These are phyloP conservation scores for Homarus gammarus DNA, from an alignment of 2,888 invertebrate species.

Conservation along the genomic window DNA sequence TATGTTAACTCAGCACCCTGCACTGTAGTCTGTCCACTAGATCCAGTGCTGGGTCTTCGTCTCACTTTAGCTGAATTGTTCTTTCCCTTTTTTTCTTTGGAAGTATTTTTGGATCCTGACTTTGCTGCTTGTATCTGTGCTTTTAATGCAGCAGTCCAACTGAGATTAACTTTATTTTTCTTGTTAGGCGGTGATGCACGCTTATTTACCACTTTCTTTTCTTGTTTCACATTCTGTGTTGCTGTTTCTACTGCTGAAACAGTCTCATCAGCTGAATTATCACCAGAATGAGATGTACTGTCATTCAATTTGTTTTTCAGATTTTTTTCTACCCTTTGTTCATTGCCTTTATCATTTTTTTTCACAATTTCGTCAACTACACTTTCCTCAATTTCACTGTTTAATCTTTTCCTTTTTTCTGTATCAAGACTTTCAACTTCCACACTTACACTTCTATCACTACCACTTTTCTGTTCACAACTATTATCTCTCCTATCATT, in stretches of 20 bases:
- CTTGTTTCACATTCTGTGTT: background rate
- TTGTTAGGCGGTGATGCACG: slow-evolving; percentile 19
- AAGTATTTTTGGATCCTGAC: slow-evolving; percentile 28
- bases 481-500: background rate
- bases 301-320: slow-evolving; percentile 13
- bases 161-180: slow-evolving; percentile 69
- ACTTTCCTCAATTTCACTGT: slow-evolving; percentile 10
- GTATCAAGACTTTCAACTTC: background rate
- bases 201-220: slow-evolving; percentile 34
- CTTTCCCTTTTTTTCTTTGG: slow-evolving; percentile 47
- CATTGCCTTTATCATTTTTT: background rate
- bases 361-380: slow-evolving; percentile 1
- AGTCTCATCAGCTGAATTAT: background rate
- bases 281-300: background rate
- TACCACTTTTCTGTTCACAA: slow-evolving; percentile 1
- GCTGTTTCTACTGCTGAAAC: slow-evolving; percentile 20
- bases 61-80: slow-evolving; percentile 24
- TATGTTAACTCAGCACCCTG: slow-evolving; percentile 20
- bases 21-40: slow-evolving; percentile 18
- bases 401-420: slow-evolving; percentile 17
- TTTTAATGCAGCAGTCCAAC: slow-evolving; percentile 75
- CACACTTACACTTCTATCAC: background rate
- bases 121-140: slow-evolving; percentile 68
- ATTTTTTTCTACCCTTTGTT: slow-evolving; percentile 12
- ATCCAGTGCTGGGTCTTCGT: slow-evolving; percentile 17